Evolutionary conservation across 37 sponge, comb jelly and placozoan genomes (phyloP).

Genomic region (Aphrocallistes beatrix): DNA sequence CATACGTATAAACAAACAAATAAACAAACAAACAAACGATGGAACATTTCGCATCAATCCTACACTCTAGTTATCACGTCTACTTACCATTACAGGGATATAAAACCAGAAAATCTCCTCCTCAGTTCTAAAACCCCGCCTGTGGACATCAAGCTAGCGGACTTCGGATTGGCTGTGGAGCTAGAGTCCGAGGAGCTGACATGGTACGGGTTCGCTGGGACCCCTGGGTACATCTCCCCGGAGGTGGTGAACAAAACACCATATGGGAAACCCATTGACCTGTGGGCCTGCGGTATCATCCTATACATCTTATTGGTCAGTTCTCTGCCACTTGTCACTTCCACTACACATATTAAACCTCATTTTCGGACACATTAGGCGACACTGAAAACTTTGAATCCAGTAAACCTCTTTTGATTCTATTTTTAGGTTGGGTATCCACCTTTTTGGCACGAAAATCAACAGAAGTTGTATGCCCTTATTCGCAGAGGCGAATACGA

Average conservation of each 20-base stretch:
- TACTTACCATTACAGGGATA: too few relatives aligned
- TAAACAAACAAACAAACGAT: too few relatives aligned
- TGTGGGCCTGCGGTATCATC: conserved; percentile 98
- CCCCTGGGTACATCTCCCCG: conserved; percentile 80
- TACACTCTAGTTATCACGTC: too few relatives aligned
- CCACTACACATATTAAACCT: too few relatives aligned
- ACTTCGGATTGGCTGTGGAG: conserved; percentile 91
- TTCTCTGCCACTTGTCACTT: too few relatives aligned
- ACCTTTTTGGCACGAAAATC: conserved; percentile 94
- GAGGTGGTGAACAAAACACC: conserved; percentile 74
- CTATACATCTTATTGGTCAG: conserved; percentile 79
- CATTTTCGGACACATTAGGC: too few relatives aligned
- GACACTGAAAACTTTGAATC: too few relatives aligned
- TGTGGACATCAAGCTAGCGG: conserved; percentile 81
- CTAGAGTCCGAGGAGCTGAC: conserved; percentile 32
- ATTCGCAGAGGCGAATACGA: conserved; percentile 65
- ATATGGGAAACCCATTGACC: conserved; percentile 69
- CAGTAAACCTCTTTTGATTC: too few relatives aligned
- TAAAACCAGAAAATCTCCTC: conserved; percentile 87
- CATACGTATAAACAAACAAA: too few relatives aligned
- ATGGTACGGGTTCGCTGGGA: conserved; percentile 80
- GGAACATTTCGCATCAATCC: too few relatives aligned
- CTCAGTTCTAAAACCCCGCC: conserved; percentile 59
- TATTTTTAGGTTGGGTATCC: conserved; percentile 88
- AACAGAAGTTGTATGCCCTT: conserved; percentile 63